Evolutionary conservation across 2,888 invertebrate genomes (phyloP).

Genomic region (Tiliacea citrago): DNA sequence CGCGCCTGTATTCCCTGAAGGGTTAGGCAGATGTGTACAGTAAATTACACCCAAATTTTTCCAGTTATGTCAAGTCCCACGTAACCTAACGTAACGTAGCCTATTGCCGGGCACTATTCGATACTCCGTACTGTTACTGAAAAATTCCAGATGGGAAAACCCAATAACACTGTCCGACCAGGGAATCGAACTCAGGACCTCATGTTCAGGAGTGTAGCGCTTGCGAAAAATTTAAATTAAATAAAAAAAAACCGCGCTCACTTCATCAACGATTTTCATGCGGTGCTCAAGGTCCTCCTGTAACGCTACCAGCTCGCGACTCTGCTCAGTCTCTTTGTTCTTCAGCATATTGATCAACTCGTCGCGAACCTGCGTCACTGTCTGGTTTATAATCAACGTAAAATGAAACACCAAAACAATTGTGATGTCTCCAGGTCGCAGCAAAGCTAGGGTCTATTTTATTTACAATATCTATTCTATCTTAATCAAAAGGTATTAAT

Average conservation of each 20-base stretch:
- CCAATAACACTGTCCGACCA: neutral
- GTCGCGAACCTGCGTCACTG: constrained; percentile 88
- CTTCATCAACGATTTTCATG: constrained; percentile 88
- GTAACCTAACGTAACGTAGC: neutral
- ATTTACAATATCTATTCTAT: neutral
- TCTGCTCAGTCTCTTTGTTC: constrained; percentile 89
- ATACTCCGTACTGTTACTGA: neutral
- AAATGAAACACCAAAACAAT: constrained; percentile 5
- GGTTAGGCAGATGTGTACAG: too few relatives aligned
- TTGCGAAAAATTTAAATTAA: constrained; percentile 16
- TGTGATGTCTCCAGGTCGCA: neutral
- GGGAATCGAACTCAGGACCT: neutral
- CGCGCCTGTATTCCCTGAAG: too few relatives aligned
- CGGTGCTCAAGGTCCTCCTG: constrained; percentile 86
- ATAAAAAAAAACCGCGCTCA: constrained; percentile 73
- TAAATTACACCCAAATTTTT: too few relatives aligned
- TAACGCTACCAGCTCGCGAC: constrained; percentile 83
- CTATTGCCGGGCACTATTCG: neutral
- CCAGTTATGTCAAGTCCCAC: neutral
- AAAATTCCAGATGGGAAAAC: neutral
- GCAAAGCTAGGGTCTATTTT: neutral
- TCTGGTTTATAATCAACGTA: constrained; percentile 34
- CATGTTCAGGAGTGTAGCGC: neutral
- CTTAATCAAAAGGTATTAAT: neutral
- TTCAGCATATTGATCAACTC: constrained; percentile 91